phyloP scores from a whole-genome alignment of 2,888 invertebrate genomes.

The Drosophila kuntzei region DNA sequence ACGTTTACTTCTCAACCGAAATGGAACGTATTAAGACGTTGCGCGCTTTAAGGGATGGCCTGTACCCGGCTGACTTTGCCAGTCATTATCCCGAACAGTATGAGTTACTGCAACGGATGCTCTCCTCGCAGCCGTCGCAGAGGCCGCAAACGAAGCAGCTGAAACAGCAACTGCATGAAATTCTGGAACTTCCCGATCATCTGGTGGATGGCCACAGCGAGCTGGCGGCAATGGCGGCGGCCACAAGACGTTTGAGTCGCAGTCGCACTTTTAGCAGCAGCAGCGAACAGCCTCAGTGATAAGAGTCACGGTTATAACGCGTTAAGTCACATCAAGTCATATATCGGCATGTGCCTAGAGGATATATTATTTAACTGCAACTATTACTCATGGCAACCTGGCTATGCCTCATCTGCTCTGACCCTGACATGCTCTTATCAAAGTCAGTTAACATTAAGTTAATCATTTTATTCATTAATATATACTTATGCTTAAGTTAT shows the following conservation, averaged over 20 bases:
- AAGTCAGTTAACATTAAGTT: conserved; percentile 18
- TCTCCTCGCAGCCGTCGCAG: conserved; percentile 89
- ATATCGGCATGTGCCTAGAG: conserved; percentile 15
- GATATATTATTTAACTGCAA: conserved; percentile 24
- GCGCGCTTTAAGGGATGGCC: conserved; percentile 88
- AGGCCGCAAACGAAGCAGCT: conserved; percentile 92
- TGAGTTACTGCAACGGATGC: conserved; percentile 91
- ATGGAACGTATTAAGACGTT: conserved; percentile 93
- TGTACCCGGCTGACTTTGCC: conserved; percentile 90
- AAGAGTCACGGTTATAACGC: neutral
- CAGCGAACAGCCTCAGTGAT: conserved; percentile 64
- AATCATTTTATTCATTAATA: conserved; percentile 22
- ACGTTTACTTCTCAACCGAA: conserved; percentile 95
- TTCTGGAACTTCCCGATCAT: conserved; percentile 73
- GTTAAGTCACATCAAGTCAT: conserved; percentile 18
- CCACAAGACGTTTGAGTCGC: conserved; percentile 72
- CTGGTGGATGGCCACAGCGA: conserved; percentile 63
- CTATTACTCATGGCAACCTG: conserved; percentile 38
- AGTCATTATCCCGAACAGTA: conserved; percentile 89
- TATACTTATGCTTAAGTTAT: conserved; percentile 19
- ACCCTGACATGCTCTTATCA: conserved; percentile 1
- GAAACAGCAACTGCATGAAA: conserved; percentile 77
- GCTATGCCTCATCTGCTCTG: conserved; percentile 34
- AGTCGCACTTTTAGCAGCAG: conserved; percentile 80
- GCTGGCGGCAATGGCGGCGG: conserved; percentile 64